A percentile compares a stretch with the other conserved stretches of the same genome.
phyloP scores from a whole-genome alignment of 2,797 vertebrate species.

The Danio tinwini region DNA sequence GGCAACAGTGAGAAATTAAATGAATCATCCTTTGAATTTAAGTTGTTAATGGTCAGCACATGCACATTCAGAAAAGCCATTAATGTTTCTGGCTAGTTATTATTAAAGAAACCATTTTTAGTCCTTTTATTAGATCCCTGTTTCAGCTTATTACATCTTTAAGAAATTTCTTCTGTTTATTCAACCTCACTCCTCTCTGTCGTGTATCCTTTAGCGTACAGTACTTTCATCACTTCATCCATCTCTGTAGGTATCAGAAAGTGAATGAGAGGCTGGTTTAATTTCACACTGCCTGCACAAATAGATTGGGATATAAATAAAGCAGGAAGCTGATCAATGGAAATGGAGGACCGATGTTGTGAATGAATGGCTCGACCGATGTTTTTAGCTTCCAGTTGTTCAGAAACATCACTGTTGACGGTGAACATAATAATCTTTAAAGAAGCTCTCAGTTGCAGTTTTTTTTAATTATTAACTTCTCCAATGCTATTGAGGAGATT shows the following conservation, averaged over 20 bases:
- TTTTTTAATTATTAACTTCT: not conserved
- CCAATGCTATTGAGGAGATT: no score
- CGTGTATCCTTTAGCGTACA: slow-evolving; percentile 7
- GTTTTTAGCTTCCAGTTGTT: not conserved
- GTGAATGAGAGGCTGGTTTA: slow-evolving; percentile 44
- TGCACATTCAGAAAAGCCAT: not conserved
- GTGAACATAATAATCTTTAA: slow-evolving; percentile 6
- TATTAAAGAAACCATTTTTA: not conserved
- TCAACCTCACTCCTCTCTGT: slow-evolving; percentile 3
- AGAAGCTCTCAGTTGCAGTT: not conserved
- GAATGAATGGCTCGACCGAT: slow-evolving; percentile 41
- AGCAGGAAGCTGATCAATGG: slow-evolving; percentile 50
- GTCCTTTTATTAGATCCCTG: slow-evolving; percentile 6
- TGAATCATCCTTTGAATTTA: not conserved
- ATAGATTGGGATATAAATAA: slow-evolving; percentile 48
- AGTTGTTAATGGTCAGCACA: not conserved
- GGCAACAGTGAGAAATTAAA: not conserved
- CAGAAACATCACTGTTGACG: not conserved
- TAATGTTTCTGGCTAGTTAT: not conserved
- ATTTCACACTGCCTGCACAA: slow-evolving; percentile 62
- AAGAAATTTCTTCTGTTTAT: slow-evolving; percentile 27
- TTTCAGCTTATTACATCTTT: not conserved
- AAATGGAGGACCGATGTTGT: slow-evolving; percentile 39
- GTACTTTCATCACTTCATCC: slow-evolving; percentile 53
- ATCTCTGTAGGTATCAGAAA: slow-evolving; percentile 42